phyloP scores from a whole-genome alignment of 2,888 invertebrate genomes.

The Muscina levida region DNA sequence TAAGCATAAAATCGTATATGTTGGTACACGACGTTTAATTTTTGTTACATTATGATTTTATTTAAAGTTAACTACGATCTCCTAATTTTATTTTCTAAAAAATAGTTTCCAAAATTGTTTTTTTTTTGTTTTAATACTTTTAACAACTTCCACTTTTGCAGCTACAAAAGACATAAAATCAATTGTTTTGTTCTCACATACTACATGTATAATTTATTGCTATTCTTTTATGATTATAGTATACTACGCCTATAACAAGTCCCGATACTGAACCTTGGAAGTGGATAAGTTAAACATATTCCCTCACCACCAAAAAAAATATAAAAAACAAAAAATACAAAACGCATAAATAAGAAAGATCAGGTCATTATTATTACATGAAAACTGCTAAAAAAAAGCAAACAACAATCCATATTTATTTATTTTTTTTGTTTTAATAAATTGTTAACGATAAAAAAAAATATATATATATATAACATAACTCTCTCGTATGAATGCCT shows the following conservation, averaged over 20 bases:
- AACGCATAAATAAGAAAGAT: conserved; percentile 42
- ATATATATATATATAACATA: too few relatives aligned
- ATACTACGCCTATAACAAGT: conserved; percentile 92
- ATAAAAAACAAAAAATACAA: conserved; percentile 82
- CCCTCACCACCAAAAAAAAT: conserved; percentile 66
- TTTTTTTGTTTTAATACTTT: conserved; percentile 2
- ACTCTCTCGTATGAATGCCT: conserved; percentile 59
- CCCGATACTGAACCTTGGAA: conserved; percentile 95
- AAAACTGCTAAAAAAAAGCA: conserved; percentile 51
- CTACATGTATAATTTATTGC: conserved; percentile 57
- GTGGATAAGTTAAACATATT: conserved; percentile 84
- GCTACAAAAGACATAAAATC: not conserved
- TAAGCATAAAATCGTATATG: too few relatives aligned
- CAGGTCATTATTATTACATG: conserved; percentile 54
- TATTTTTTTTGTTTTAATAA: conserved; percentile 37
- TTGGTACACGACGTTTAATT: not conserved
- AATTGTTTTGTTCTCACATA: conserved; percentile 11
- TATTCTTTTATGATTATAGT: conserved; percentile 81
- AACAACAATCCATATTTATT: conserved; percentile 64
- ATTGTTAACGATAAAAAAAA: too few relatives aligned
- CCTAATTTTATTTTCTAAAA: not conserved
- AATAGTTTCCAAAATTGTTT: not conserved
- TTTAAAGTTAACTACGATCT: not conserved
- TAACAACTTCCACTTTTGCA: conserved; percentile 7
- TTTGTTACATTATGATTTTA: not conserved